Base-by-base conservation (phyloP, 2,888 invertebrate genomes). In the Eristalinus sepulchralis region DNA sequence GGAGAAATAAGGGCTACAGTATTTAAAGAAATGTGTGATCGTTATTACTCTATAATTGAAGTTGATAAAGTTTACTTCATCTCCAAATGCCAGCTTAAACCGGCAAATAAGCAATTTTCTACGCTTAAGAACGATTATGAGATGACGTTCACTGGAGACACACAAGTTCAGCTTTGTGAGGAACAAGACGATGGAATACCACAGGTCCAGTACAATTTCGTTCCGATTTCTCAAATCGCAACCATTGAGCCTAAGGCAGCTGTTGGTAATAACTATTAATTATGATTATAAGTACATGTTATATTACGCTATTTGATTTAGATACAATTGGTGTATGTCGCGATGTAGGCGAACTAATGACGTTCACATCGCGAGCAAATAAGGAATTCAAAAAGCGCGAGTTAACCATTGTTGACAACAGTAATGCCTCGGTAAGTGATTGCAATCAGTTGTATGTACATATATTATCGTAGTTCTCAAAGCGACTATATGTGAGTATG, bases 1-100 rank as follows among this genome's bases (percentile, higher is more conserved):
- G 98, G 98, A 1, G 98, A 99, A 93, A 98, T 99, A 88, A 94
- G 97, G 86, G 97, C 96, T 53, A 98, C 98, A 0, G 98, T 95
- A 1, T 99, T 99, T 91, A 96, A 95, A 89, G 97, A 97, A 73
- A 94, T 95, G 89, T 97, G 96, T 86, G 98, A 98, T 90, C 97
- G 97, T 90, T 99, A 95, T 92, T 98, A 95, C 91, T 96, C 98
- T 89, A 94, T 96, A 93, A 94, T 99, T 89, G 96, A 99, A 94
- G 96, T 97, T 0, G 96, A 96, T 89, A 96, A 96, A 92, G 95
- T 98, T 0, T 99, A 98, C 92, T 98, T 95, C 91, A 95, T 99
- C 84, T 96, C 96, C 62, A 96, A 96, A 85, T 97, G 97, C 88
- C 94, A 94, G 62, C 92, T 99, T n/a, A 99, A 99, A 92, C 95